phyloP scores from a whole-genome alignment of 2,888 invertebrate genomes.

The Lordiphosa fenestrarum region DNA sequence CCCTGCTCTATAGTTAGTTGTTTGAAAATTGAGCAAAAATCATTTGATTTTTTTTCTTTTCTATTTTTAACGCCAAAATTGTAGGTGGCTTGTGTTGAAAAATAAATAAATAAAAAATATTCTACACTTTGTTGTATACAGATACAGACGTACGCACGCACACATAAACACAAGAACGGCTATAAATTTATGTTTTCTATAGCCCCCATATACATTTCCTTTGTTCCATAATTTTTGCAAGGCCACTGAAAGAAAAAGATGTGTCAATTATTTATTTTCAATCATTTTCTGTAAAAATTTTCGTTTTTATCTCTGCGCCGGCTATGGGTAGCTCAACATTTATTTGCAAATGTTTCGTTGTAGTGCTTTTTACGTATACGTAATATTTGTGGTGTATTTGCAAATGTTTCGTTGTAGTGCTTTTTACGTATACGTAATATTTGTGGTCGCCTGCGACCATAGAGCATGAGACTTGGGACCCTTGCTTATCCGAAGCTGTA shows the following conservation, averaged over 20 bases:
- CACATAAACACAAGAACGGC: conserved; percentile 3
- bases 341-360: conserved; percentile 45
- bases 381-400: conserved; percentile 54
- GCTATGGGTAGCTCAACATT: conserved; percentile 45
- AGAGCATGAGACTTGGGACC: too few relatives aligned
- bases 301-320: conserved; percentile 6
- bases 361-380: conserved; percentile 61
- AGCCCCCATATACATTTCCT: conserved; percentile 13
- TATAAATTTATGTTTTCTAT: conserved; percentile 32
- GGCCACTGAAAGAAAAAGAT: neutral
- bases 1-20: conserved; percentile 65
- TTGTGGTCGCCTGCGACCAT: conserved; percentile 8
- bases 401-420: conserved; percentile 45
- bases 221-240: conserved; percentile 31
- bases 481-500: too few relatives aligned
- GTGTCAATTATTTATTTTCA: neutral
- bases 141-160: conserved; percentile 9
- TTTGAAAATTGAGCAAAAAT: conserved; percentile 69
- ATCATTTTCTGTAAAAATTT: conserved; percentile 1
- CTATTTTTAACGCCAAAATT: conserved; percentile 80
- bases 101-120: conserved; percentile 47
- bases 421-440: conserved; percentile 67
- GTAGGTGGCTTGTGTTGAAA: conserved; percentile 78
- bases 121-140: conserved; percentile 45
- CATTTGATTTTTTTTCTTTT: conserved; percentile 45